Evolutionary conservation across 2,888 invertebrate species (phyloP), one percentile per base, ranked within the genome.

Genomic region (Hydraecia micacea): DNA sequence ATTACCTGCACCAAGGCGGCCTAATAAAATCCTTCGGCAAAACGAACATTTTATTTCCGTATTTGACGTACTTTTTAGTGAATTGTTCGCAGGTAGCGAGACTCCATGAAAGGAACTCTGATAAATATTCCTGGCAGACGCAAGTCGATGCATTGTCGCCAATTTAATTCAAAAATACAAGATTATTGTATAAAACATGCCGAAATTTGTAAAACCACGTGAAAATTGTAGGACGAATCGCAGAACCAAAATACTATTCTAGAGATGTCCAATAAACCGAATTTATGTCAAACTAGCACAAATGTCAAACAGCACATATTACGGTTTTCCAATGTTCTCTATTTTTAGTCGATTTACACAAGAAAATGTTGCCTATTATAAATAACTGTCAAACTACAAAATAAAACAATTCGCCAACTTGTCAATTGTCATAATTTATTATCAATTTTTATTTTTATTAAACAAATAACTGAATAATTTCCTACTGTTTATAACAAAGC

Each of bases 31-130:
- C 92, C 93, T 96, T 76, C 93, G 94, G 87, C 97, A 97, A 92
- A 95, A 95, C 39, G 94, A 94, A 92, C 97, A 97, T 95, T 96
- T 95, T 92, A 95, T 93, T 90, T 95, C 94, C 49, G 92, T 86
- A 85, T 90, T 87, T 69, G 90, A 81, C 75, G 90, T 86, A 83
- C 81, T 91, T 87, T 89, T 93, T 21, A 92, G 60, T 42, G 91
- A 87, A 90, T 89, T 94, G 78, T 90, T 93, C 62, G 92, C 86
- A 73, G 93, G 90, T 77, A 93, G 84, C 32, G 94, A 88, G 79
- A 94, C 88, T 80, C 93, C 92, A 83, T 95, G 94, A 84, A 95
- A 92, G 88, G 95, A 93, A 89, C 91, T 94, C 72, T 95, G 95
- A 90, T 95, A 96, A 81, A 97, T 90, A 91, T 93, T 95, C 86